Conservation (phyloP, 37 sponge, comb jelly and placozoan genomes). For the Mnemiopsis leidyi region DNA sequence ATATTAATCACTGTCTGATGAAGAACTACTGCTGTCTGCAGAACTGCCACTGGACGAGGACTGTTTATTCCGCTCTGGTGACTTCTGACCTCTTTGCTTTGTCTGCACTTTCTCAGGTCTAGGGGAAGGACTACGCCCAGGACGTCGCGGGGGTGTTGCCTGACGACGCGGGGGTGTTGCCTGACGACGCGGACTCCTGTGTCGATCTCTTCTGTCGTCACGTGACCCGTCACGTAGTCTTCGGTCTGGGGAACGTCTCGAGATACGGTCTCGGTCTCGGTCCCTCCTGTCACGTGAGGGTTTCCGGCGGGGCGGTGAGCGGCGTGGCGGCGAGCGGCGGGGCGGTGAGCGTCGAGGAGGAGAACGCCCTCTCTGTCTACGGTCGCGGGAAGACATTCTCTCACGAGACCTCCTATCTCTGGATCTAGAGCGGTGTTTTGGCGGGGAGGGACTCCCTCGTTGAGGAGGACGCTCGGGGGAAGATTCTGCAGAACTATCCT, state of each 20-base stretch:
- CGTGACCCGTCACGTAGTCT: background rate
- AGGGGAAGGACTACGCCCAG: background rate
- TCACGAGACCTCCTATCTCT: background rate
- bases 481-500: background rate
- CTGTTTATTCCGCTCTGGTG: background rate
- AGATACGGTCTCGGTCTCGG: background rate
- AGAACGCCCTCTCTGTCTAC: background rate
- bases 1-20: conserved; percentile 4
- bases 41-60: conserved; percentile 14
- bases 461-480: background rate
- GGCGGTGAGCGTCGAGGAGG: background rate
- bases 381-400: background rate
- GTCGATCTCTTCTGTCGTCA: background rate
- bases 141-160: background rate
- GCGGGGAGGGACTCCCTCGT: background rate
- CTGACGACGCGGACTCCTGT: background rate
- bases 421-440: background rate
- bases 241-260: background rate
- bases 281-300: background rate
- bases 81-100: background rate
- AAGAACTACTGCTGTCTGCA: conserved; percentile 14
- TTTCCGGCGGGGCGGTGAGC: background rate
- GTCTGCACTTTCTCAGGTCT: background rate
- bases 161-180: background rate
- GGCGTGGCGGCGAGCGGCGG: background rate